Evolutionary conservation across 2,113 vertebrate genomes (phyloP), one percentile per base, ranked within the genome.

Genomic region (Pelusios castaneus): DNA sequence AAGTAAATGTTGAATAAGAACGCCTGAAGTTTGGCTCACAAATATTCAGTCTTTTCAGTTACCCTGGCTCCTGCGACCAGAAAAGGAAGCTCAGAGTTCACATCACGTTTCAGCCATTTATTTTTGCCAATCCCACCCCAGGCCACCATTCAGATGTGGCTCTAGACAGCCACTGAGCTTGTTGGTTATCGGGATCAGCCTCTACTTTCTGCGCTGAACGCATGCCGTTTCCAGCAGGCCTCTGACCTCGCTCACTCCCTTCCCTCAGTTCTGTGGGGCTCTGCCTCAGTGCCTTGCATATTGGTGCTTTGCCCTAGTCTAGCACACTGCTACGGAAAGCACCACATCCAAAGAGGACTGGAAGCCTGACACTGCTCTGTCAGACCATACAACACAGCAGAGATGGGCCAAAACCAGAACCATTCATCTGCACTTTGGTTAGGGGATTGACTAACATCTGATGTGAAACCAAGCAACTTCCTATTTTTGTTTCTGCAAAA

Each of bases 1-100:
- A 97, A n/a, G 31, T 67, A 67, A 95, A 94, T 2, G 90, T 81
- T 91, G 80, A 95, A 54, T 89, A 92, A 93, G 93, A 88, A 67
- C 41, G 91, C 94, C 79, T 38, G 87, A 2, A 1, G 56, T 83
- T 85, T 87, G 45, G 43, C 51, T 63, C 78, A 55, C 41, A 43
- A 49, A 91, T 56, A 80, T 0, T 41, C 49, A 49, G 16, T 31
- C 45, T 70, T 96, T 93, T 83, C 56, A 92, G 82, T 9, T 67
- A 34, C 34, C 34, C 82, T 52, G 60, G 54, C 41, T 52, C 55
- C 88, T 34, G 27, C 0, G 1, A 82, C 92, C 95, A n/a, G 89
- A 86, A 94, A 93, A 84, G 88, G 91, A 89, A 96, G 84, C 82
- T 45, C 1, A 0, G 88, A 75, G 89, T 4, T 92, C 79, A 84